phyloP scores from a whole-genome alignment of 1,140 invertebrate genomes.

The Pseudomyrmex dendroicus region DNA sequence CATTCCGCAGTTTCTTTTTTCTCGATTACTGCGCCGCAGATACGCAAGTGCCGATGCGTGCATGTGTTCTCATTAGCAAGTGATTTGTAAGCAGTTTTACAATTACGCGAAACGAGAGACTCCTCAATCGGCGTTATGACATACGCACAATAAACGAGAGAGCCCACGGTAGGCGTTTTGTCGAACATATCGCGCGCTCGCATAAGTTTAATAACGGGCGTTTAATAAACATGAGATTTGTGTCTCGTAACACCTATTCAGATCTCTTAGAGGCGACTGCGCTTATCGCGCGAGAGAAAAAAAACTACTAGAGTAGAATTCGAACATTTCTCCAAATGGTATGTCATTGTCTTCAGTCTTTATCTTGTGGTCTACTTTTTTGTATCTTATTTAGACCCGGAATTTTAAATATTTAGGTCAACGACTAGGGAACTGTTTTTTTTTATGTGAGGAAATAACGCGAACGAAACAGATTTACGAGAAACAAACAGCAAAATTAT shows the following conservation, averaged over 20 bases:
- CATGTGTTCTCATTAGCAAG: conserved; percentile 56
- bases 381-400: conserved; percentile 9
- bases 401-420: conserved; percentile 67
- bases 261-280: conserved; percentile 28
- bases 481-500: neutral
- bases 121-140: conserved; percentile 8
- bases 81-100: conserved; percentile 34
- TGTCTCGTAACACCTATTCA: conserved; percentile 15
- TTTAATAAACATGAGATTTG: conserved; percentile 7
- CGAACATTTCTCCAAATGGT: conserved; percentile 44
- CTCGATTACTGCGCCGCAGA: conserved; percentile 26
- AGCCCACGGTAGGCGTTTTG: conserved; percentile 3
- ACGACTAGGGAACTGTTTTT: neutral
- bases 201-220: conserved; percentile 14
- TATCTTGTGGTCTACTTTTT: conserved; percentile 41
- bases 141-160: neutral
- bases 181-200: neutral
- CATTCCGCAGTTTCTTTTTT: conserved; percentile 32
- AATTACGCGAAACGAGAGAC: conserved; percentile 33
- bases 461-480: neutral
- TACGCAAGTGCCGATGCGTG: conserved; percentile 63
- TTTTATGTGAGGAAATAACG: conserved; percentile 15
- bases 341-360: conserved; percentile 26
- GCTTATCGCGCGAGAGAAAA: conserved; percentile 19
- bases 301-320: conserved; percentile 23